Conservation (phyloP, 2,888 invertebrate genomes). For the Lapara coniferarum region DNA sequence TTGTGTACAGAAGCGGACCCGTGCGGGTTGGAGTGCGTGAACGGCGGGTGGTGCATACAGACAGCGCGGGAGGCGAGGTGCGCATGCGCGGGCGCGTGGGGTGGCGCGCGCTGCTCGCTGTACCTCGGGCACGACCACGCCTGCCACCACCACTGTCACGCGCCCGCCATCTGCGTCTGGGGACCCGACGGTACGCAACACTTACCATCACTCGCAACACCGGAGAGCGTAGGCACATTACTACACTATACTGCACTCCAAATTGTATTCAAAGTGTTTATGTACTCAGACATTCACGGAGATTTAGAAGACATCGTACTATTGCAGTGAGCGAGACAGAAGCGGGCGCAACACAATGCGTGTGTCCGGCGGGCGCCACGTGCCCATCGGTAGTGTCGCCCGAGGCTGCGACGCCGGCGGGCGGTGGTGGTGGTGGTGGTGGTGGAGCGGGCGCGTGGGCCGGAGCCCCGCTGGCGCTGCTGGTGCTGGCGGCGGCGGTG, state of each 20-base stretch:
- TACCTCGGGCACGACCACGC: slow-evolving; percentile 86
- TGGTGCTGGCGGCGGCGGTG: slow-evolving; percentile 54
- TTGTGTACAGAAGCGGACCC: slow-evolving; percentile 15
- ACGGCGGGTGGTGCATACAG: slow-evolving; percentile 49
- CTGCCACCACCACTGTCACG: slow-evolving; percentile 65
- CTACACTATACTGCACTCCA: too few relatives aligned
- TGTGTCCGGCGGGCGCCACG: slow-evolving; percentile 64
- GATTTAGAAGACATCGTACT: not conserved
- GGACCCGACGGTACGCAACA: slow-evolving; percentile 50
- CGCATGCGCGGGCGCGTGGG: slow-evolving; percentile 90
- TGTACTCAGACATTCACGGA: too few relatives aligned
- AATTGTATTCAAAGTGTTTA: too few relatives aligned
- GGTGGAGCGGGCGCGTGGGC: slow-evolving; percentile 51
- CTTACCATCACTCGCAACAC: too few relatives aligned
- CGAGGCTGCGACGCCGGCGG: slow-evolving; percentile 35
- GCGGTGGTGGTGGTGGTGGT: slow-evolving; percentile 53
- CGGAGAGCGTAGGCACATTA: too few relatives aligned
- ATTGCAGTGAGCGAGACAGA: slow-evolving; percentile 60
- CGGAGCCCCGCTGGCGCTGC: slow-evolving; percentile 54
- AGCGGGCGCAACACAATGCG: slow-evolving; percentile 61
- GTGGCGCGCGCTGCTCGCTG: slow-evolving; percentile 89
- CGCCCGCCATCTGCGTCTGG: slow-evolving; percentile 80
- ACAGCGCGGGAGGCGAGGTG: slow-evolving; percentile 76
- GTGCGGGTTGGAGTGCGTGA: slow-evolving; percentile 38
- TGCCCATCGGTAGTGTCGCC: slow-evolving; percentile 43